These are phyloP conservation scores for Rhea pennata DNA, from an alignment of 2,113 vertebrate genomes.

Conservation along the genomic window DNA sequence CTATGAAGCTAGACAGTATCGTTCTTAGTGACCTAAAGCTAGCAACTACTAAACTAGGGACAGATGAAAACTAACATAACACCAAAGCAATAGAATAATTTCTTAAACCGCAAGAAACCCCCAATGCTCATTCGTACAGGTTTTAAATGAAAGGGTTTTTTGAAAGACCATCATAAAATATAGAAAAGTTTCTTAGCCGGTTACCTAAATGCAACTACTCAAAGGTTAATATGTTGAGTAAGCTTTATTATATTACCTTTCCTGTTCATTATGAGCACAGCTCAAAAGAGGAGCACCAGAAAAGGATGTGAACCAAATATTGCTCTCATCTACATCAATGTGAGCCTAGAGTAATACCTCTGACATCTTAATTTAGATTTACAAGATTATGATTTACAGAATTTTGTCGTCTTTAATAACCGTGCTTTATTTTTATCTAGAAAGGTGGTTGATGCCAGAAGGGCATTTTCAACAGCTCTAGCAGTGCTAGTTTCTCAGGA, in stretches of 20 bases:
- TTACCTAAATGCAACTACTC: constrained; percentile 1
- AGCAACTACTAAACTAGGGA: background rate
- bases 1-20: background rate
- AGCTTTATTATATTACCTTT: background rate
- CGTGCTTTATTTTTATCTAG: no score
- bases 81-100: background rate
- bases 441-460: constrained; percentile 29
- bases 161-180: background rate
- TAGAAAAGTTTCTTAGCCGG: background rate
- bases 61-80: background rate
- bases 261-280: background rate
- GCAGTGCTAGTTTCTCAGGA: background rate
- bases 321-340: background rate
- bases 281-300: constrained; percentile 3
- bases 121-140: background rate
- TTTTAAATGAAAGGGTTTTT: constrained; percentile 15
- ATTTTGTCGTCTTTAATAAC: background rate
- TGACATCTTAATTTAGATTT: background rate
- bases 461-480: constrained; percentile 29
- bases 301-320: background rate
- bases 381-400: background rate
- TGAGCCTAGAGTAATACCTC: background rate
- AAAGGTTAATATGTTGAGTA: background rate
- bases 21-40: background rate
- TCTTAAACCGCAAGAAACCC: background rate